Conservation (phyloP, 2,888 invertebrate genomes). For the Nysson spinosus region DNA sequence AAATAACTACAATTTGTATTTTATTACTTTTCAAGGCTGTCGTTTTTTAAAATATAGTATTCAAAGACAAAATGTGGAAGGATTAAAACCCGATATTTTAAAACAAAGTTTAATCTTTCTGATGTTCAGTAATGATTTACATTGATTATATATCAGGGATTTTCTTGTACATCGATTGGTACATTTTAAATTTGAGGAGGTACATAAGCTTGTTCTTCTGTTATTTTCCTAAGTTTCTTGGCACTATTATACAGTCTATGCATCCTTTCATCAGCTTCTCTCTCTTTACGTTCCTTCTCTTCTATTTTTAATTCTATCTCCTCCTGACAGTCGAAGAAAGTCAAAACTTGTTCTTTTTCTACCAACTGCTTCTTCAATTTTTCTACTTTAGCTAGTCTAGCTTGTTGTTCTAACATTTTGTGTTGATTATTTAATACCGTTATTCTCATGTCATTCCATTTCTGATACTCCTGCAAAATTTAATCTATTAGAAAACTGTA, state of each 20-base stretch:
- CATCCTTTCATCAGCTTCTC: constrained; percentile 72
- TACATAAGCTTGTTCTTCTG: constrained; percentile 82
- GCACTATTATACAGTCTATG: not conserved
- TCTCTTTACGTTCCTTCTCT: constrained; percentile 63
- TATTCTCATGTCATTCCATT: constrained; percentile 81
- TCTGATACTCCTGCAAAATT: constrained; percentile 78
- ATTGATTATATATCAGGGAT: not conserved
- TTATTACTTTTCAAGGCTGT: too few species aligned
- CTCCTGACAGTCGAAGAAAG: constrained; percentile 90
- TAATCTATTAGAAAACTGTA: constrained; percentile 1
- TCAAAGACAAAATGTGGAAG: too few species aligned
- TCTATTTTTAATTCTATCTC: constrained; percentile 85
- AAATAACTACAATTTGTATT: too few species aligned
- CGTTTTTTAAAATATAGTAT: too few species aligned
- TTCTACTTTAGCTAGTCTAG: constrained; percentile 80
- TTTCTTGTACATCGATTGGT: constrained; percentile 1
- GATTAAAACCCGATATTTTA: too few species aligned
- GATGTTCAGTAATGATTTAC: not conserved
- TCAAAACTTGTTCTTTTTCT: constrained; percentile 81
- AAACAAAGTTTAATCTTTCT: constrained; percentile 3
- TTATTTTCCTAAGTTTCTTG: constrained; percentile 22
- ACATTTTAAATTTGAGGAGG: constrained; percentile 79
- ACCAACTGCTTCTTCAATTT: constrained; percentile 80
- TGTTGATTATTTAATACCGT: constrained; percentile 81
- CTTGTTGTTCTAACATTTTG: constrained; percentile 77